Evolutionary conservation across 2,888 invertebrate genomes (phyloP), one percentile per base, ranked within the genome.

Genomic region (Octonoba sinensis): DNA sequence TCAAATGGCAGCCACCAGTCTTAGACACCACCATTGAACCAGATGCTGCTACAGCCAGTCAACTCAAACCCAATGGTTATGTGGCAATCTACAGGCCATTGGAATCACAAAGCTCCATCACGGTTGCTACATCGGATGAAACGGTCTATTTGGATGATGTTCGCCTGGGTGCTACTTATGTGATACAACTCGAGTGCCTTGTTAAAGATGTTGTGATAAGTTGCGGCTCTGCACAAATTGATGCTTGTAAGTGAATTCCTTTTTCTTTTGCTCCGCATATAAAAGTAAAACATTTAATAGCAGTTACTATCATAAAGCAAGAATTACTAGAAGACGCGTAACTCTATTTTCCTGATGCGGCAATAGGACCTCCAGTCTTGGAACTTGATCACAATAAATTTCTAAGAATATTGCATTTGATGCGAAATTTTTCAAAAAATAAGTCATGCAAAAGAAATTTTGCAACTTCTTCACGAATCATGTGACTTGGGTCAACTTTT

Each of bases 161-260:
- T 24, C 56, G 72, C 13, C 51, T 83, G 8, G 83, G 83, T 3
- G 83, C 83, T 2, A 73, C 66, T 0, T 83, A 83, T 46, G 46
- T 44, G 24, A 44, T 83, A 12, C 18, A 67, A 18, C 44, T 83
- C 18, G 46, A 57, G 27, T 83, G 83, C 46, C 20, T 56, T 1
- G 22, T 67, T 11, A 51, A 51, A 16, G 69, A 72, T 13, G 22
- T 73, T 0, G 36, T n/a, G 0, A 18, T 83, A 1, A 20, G 47
- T 6, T 83, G 83, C 13, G 73, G 83, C 3, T 60, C 47, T 3
- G 49, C 57, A 0, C 16, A 67, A 22, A 46, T 83, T 13, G 77
- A 77, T 57, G 83, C 83, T 1, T 77, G 83, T 83, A 49, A 83
- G 77, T 73, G 1, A 36, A 8, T 11, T 4, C 36, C 0, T 36